Evolutionary conservation across 1,140 invertebrate genomes (phyloP), one percentile per base, ranked within the genome.

Genomic region (Papilio helenus): DNA sequence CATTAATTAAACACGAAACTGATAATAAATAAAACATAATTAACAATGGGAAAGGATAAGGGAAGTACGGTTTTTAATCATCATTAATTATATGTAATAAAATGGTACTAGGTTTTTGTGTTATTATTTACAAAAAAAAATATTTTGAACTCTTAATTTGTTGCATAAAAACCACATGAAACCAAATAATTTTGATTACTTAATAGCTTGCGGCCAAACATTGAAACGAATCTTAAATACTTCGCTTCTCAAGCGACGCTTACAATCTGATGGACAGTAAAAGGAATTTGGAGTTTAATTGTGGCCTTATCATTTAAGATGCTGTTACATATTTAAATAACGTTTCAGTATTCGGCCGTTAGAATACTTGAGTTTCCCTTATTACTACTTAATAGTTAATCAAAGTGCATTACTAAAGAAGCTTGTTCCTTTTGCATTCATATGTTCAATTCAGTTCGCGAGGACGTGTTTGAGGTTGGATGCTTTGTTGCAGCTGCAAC

Each of bases 351-450:
- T 39, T 39, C 34, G 34, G 4, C 34, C 34, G 34, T 39, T 68
- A 29, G 3, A 68, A 68, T 49, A 46, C 20, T 49, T 26, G 20
- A 26, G 2, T 16, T 26, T 51, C 20, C 0, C 72, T 14, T 55
- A 55, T 55, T n/a, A 20, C n/a, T 46, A 29, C 42, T n/a, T 74
- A 16, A 7, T 68, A n/a, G 20, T 46, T 74, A 23, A 74, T 74
- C 72, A 74, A 74, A 74, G 44, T 44, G 72, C 72, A 74, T 49
- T 74, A 74, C 18, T 74, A 72, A 74, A 49, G 72, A 16, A 74
- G 23, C 72, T 46, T 74, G 72, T 74, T 73, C n/a, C 72, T 73
- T 49, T 72, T 74, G 42, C 72, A 74, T 26, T 2, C n/a, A 74
- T 20, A 74, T 49, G 72, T 74, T 68, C 42, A 73, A 73, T 49